Percentiles rank a stretch among this genome's conserved stretches.
These are phyloP conservation scores for Seriola rivoliana DNA, from an alignment of 2,113 vertebrate genomes.

Conservation along the genomic window DNA sequence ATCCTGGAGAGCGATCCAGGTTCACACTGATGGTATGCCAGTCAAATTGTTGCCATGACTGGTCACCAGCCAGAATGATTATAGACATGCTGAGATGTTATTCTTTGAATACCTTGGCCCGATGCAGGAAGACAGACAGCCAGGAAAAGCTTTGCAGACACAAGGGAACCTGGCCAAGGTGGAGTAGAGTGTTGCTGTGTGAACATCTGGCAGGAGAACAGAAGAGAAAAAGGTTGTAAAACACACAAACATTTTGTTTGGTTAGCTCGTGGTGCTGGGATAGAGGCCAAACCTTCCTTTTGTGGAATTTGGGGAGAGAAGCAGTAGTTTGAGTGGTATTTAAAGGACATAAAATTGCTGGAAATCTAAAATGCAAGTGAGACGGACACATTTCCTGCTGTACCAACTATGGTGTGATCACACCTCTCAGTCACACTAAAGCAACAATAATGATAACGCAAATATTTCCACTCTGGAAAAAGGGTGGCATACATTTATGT, in stretches of 20 bases:
- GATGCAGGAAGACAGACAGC: constrained; percentile 55
- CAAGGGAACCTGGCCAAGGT: constrained; percentile 63
- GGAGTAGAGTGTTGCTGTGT: constrained; percentile 47
- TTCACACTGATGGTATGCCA: constrained; percentile 49
- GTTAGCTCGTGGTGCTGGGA: constrained; percentile 44
- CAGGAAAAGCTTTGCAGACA: constrained; percentile 61
- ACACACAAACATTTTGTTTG: constrained; percentile 68
- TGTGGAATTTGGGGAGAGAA: constrained; percentile 50
- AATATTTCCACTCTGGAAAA: not conserved
- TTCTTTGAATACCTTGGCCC: constrained; percentile 54
- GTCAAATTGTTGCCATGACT: constrained; percentile 51
- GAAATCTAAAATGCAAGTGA: constrained; percentile 10
- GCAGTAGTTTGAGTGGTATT: constrained; percentile 8
- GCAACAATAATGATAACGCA: not conserved
- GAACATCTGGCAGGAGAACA: constrained; percentile 57
- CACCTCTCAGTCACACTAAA: not conserved
- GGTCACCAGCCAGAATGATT: constrained; percentile 59
- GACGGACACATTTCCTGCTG: not conserved
- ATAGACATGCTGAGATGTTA: constrained; percentile 57
- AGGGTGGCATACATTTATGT: not conserved
- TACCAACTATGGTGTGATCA: not conserved
- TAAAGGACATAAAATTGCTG: constrained; percentile 6
- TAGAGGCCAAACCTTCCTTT: constrained; percentile 30
- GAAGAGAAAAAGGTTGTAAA: constrained; percentile 46
- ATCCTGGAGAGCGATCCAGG: constrained; percentile 64